Evolutionary conservation across 2,888 invertebrate species (phyloP).

Genomic region (Caenorhabditis doughertyi): DNA sequence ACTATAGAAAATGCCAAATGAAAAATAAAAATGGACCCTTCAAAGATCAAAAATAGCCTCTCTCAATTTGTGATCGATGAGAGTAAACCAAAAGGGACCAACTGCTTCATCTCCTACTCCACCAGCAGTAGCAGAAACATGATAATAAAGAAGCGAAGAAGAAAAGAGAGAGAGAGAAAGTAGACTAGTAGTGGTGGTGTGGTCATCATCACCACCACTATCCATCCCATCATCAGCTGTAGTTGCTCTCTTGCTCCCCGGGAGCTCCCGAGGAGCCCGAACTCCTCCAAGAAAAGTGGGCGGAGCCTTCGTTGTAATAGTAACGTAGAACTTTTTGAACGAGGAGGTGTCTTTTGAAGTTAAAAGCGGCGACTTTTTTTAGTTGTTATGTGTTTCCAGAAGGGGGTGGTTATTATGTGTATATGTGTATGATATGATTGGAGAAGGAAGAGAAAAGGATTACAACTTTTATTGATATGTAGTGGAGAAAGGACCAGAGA

Average conservation of each 20-base stretch:
- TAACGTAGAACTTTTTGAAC: slow-evolving; percentile 45
- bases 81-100: neutral
- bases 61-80: too few relatives aligned
- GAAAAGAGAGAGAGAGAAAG: neutral
- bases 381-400: slow-evolving; percentile 10
- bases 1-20: too few relatives aligned
- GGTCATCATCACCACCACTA: slow-evolving; percentile 50
- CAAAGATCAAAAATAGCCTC: slow-evolving; percentile 6
- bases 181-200: slow-evolving; percentile 39
- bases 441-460: neutral
- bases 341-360: neutral
- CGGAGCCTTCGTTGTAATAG: slow-evolving; percentile 35
- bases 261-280: too few relatives aligned
- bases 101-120: neutral
- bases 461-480: slow-evolving; percentile 9
- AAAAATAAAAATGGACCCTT: too few relatives aligned
- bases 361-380: neutral
- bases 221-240: slow-evolving; percentile 15
- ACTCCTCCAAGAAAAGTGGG: neutral
- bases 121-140: slow-evolving; percentile 12
- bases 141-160: slow-evolving; percentile 21
- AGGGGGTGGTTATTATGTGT: slow-evolving; percentile 29
- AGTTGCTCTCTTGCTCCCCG: slow-evolving; percentile 5
- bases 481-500: too few relatives aligned
- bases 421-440: neutral